Evolutionary conservation across 2,888 invertebrate genomes (phyloP), one percentile per base, ranked within the genome.

Genomic region (Leucophenga montana): DNA sequence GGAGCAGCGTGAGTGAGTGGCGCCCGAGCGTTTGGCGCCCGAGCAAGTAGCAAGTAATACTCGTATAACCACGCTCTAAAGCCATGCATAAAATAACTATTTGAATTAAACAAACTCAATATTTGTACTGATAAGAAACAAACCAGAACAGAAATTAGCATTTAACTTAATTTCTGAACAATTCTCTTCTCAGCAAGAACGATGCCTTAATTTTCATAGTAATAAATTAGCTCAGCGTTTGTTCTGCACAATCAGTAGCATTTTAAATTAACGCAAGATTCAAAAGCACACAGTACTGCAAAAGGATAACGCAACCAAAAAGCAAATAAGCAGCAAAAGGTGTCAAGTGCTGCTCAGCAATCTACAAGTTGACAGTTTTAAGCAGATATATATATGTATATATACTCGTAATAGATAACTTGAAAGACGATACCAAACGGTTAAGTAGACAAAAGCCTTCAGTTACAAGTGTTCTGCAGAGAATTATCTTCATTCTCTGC

Each of bases 261-360:
- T 56, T 18, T 62, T 44, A 62, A 62, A 39, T 62, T 62, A 59
- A 61, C 44, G 44, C 61, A 62, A 39, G 22, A 62, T 62, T 62
- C 39, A 46, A 22, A 20, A 20, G 14, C 27, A 3, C 62, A 48
- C n/a, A n/a, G n/a, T n/a, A n/a, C n/a, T n/a, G n/a, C 18, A 27
- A 46, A 46, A 50, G n/a, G 18, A 50, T 18, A 50, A 50, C 50
- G 16, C 16, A n/a, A 48, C 44, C 22, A 22, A 18, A 14, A 59
- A 33, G 48, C 46, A 64, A 46, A 64, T 64, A 64, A 20, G 8
- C 46, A 50, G 16, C 39, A 8, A 18, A 39, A 61, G 61, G 61
- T 61, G 44, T 39, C 61, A 61, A 61, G 31, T 61, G 61, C 0
- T 16, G 16, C n/a, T 16, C 9, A 9, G 39, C n/a, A 18, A 27